Percentiles rank a stretch among this genome's conserved stretches.
These are phyloP conservation scores for Neotragus pygmaeus DNA, from an alignment of 2,113 vertebrate genomes.

Conservation along the genomic window DNA sequence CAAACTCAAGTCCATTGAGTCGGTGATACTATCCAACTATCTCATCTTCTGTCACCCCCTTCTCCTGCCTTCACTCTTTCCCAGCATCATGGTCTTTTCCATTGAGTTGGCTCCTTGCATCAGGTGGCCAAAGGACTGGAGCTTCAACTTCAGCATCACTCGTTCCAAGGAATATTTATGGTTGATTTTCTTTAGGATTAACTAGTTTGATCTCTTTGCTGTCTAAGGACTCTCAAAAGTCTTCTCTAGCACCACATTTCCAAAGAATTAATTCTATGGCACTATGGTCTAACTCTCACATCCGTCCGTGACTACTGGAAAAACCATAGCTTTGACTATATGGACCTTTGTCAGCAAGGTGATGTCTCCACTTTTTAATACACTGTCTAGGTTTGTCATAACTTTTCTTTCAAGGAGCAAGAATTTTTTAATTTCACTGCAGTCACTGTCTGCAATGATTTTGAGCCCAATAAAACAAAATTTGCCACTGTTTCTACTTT, in stretches of 20 bases:
- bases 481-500: neutral
- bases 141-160: neutral
- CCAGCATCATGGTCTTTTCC: neutral
- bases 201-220: neutral
- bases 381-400: neutral
- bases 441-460: neutral
- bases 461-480: neutral
- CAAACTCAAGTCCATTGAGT: neutral
- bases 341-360: neutral
- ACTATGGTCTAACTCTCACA: neutral
- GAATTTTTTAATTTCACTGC: neutral
- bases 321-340: neutral
- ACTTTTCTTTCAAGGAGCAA: neutral
- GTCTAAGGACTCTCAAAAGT: neutral
- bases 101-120: neutral
- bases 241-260: neutral
- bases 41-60: neutral
- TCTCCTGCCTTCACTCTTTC: neutral
- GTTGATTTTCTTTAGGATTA: neutral
- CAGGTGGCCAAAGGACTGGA: neutral
- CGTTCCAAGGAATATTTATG: neutral
- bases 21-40: neutral
- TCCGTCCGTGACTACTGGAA: neutral
- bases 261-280: neutral
- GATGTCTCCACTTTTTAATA: neutral